Evolutionary conservation across 2,888 invertebrate species (phyloP).

Genomic region (Rhagonycha lutea): DNA sequence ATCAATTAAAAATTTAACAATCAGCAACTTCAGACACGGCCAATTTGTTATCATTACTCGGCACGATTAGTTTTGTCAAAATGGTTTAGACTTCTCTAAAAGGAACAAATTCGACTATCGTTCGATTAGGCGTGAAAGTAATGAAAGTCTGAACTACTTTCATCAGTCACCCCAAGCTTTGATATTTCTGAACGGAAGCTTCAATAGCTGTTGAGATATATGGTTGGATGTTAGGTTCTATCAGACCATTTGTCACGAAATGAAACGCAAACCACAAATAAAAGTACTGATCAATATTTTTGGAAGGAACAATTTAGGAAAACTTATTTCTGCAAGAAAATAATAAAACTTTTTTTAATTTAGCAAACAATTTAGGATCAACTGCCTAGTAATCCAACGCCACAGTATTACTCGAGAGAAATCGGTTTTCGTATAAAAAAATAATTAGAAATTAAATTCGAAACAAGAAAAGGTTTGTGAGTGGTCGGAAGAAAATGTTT

Average conservation of each 20-base stretch:
- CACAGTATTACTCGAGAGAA: neutral
- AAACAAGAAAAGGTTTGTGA: neutral
- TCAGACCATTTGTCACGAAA: neutral
- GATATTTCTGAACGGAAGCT: neutral
- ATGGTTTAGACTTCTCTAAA: neutral
- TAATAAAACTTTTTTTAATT: neutral
- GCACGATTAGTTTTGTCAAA: neutral
- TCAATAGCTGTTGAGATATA: neutral
- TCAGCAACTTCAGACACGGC: neutral
- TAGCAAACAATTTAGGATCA: neutral
- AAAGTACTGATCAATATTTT: neutral
- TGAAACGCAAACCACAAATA: neutral
- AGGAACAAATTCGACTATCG: neutral
- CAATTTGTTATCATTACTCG: neutral
- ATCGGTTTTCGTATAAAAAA: neutral
- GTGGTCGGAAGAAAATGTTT: neutral
- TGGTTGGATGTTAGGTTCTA: neutral
- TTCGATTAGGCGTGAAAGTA: neutral
- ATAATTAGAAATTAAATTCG: neutral
- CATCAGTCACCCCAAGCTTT: neutral
- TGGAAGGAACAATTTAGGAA: neutral
- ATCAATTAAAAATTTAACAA: neutral
- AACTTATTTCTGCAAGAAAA: neutral
- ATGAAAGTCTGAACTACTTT: neutral
- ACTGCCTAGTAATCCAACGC: neutral